Base-by-base conservation (phyloP, 2,888 invertebrate species). In the Cheilosia urbana region DNA sequence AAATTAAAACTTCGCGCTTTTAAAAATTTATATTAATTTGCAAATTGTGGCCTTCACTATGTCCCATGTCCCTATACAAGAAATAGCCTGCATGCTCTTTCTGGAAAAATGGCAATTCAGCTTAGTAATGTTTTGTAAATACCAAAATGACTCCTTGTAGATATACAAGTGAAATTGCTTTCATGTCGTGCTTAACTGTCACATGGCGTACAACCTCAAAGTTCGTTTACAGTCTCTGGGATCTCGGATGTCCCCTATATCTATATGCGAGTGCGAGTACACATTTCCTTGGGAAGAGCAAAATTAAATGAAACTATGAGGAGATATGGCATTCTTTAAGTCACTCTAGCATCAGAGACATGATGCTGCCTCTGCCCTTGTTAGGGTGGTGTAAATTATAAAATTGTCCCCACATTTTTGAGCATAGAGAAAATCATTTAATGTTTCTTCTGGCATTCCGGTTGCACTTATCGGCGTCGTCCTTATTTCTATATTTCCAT, bases 401-500 rank as follows among this genome's bases (percentile, higher is more conserved):
- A 69, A 83, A 73, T 55, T 66, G 37, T 78, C n/a, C 57, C 40
- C 51, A 73, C 83, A 83, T 83, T 83, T 83, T 68, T 83, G 63
- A 78, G 68, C 83, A 78, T 63, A 83, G 37, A 62, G 51, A 68
- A 49, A 83, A 78, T 83, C 68, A 79, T 75, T 79, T 83, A 53
- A 66, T 73, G 30, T 62, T 66, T 45, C 57, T 53, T 77, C 53
- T 72, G 73, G 73, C 58, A 79, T 83, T 55, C 71, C 73, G 68
- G 66, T 68, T 73, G 83, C 68, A 75, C 19, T 62, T 49, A 58
- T 51, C 37, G 79, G 63, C 71, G 79, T 79, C 83, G 68, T 73
- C 68, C 62, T 58, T 79, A 62, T 62, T 83, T 60, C 77, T 53
- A 15, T 65, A 49, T 30, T 30, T 60, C 53, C 47, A 42, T 37